These are phyloP conservation scores for Carettochelys insculpta DNA, from an alignment of 2,113 vertebrate species.

Conservation along the genomic window DNA sequence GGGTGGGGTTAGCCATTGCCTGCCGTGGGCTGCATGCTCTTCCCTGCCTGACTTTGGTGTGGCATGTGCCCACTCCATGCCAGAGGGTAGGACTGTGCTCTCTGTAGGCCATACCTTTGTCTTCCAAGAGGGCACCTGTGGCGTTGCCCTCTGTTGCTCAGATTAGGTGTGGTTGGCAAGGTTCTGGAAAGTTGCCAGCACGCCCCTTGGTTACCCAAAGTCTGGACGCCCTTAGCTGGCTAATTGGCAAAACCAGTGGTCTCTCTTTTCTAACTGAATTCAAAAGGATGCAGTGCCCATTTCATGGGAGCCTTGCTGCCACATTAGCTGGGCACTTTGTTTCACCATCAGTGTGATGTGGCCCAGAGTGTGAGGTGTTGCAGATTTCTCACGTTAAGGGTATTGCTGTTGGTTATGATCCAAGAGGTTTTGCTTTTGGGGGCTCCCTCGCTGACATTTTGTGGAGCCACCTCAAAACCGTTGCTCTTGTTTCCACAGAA, in stretches of 20 bases:
- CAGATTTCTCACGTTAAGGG: rapidly evolving
- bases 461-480: constrained; percentile 26
- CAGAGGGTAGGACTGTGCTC: not conserved
- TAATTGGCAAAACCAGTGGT: not conserved
- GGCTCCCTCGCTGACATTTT: constrained; percentile 37
- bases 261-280: not conserved
- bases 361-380: not conserved
- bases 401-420: not conserved
- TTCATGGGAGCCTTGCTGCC: not conserved
- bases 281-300: not conserved
- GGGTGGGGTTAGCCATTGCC: not conserved
- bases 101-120: not conserved
- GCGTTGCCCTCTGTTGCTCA: not conserved
- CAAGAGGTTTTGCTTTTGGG: not conserved
- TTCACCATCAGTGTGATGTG: not conserved
- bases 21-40: not conserved
- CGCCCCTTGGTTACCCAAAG: not conserved
- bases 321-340: not conserved
- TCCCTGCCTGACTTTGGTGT: not conserved
- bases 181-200: not conserved
- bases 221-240: not conserved
- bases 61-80: not conserved
- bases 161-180: not conserved
- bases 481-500: constrained; percentile 22
- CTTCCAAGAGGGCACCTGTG: not conserved